Evolutionary conservation across 2,888 invertebrate species (phyloP).

Genomic region (Phalera bucephala): DNA sequence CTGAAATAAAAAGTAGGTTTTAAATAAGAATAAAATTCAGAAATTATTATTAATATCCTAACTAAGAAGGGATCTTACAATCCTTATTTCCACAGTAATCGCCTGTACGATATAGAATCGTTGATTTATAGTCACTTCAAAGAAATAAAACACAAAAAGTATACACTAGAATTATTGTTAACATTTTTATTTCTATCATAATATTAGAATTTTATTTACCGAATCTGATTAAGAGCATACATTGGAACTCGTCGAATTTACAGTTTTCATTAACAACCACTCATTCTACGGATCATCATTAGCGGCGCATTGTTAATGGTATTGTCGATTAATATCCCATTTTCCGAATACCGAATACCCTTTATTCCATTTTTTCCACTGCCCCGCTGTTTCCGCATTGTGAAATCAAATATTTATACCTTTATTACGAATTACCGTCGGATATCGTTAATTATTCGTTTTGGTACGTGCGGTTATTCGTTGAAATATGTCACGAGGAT

Average conservation of each 20-base stretch:
- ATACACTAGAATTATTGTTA: too few species aligned
- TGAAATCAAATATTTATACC: constrained; percentile 10
- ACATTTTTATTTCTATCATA: too few species aligned
- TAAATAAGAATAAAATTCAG: too few species aligned
- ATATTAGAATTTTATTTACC: too few species aligned
- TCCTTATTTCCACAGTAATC: too few species aligned
- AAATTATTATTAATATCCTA: too few species aligned
- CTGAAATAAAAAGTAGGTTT: too few species aligned
- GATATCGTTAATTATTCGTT: background rate
- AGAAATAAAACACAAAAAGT: too few species aligned
- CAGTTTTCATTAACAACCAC: constrained; percentile 56
- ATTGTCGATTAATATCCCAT: constrained; percentile 68
- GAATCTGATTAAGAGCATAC: constrained; percentile 30
- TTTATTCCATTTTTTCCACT: constrained; percentile 36
- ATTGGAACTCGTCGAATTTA: constrained; percentile 58
- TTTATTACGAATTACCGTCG: constrained; percentile 4
- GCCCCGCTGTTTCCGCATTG: constrained; percentile 10
- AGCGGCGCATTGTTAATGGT: constrained; percentile 67
- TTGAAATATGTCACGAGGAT: background rate
- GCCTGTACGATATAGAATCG: too few species aligned
- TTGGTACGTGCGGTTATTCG: background rate
- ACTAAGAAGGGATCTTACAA: too few species aligned
- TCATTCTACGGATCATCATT: constrained; percentile 63
- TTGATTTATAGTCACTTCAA: too few species aligned
- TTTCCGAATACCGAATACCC: constrained; percentile 48